Evolutionary conservation across 2,797 vertebrate species (phyloP), one percentile per base, ranked within the genome.

Genomic region (Spondyliosoma cantharus): DNA sequence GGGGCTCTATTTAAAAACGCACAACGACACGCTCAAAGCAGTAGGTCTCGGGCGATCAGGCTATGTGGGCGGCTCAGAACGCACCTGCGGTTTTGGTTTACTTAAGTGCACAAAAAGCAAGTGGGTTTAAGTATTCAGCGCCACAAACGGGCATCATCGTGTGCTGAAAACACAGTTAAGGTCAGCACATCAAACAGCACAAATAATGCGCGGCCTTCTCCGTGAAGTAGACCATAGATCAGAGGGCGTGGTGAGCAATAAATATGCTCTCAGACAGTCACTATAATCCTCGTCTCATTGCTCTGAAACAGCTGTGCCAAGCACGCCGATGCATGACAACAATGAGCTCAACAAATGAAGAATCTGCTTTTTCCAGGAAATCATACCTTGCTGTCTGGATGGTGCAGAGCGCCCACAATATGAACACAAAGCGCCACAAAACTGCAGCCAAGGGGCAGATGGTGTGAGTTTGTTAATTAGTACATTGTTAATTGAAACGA

Each of bases 151-250:
- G 15, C 12, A 56, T 52, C 58, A 61, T 8, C 76, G 42, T 63
- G 57, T 60, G 17, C 57, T 63, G 16, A 60, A 60, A 82, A 69
- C 64, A 66, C 48, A 80, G 67, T 69, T 67, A 64, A 12, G 2
- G 50, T 61, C 52, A 27, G 59, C 29, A 24, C 24, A 73, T 49
- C 56, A 78, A 68, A 50, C 13, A 70, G 22, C 19, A 63, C 43
- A 71, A 61, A 66, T 4, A 65, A 63, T 12, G 46, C 7, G 45
- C 65, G 20, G 25, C 15, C 16, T 52, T 32, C 27, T 14, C 16
- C 8, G 4, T 52, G 14, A 50, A 16, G 24, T 8, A 58, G 17
- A 52, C 32, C 24, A 19, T 43, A 54, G 25, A 42, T 43, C 0
- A 2, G 20, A 59, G 48, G 46, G 27, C 22, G 29, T 20, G 17